phyloP scores from a whole-genome alignment of 2,797 vertebrate genomes.

The Mormyrops boulengeri region DNA sequence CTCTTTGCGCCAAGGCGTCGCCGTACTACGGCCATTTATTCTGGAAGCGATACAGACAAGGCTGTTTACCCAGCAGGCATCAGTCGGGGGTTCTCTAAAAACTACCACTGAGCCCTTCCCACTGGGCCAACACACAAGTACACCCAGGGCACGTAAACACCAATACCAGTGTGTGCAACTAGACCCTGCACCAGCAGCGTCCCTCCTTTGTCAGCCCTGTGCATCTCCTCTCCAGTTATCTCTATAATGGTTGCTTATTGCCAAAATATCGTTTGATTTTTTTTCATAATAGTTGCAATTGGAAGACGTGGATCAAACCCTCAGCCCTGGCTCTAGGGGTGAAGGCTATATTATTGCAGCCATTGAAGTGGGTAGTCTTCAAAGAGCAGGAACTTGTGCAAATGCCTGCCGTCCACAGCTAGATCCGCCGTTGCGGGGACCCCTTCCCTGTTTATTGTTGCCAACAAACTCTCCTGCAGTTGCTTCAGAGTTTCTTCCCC shows the following conservation, averaged over 20 bases:
- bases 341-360: constrained; percentile 43
- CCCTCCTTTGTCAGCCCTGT: not conserved
- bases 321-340: constrained; percentile 39
- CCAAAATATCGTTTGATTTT: constrained; percentile 37
- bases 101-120: constrained; percentile 47
- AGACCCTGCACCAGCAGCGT: constrained; percentile 19
- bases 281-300: constrained; percentile 41
- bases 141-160: constrained; percentile 37
- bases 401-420: not conserved
- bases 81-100: constrained; percentile 62
- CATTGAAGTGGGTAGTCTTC: constrained; percentile 42
- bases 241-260: constrained; percentile 37
- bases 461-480: not conserved
- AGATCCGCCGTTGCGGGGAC: not conserved
- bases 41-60: constrained; percentile 76
- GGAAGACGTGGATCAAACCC: constrained; percentile 65
- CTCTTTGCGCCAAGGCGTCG: constrained; percentile 69
- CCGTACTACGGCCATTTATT: constrained; percentile 78
- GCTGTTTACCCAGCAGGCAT: constrained; percentile 72
- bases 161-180: constrained; percentile 34
- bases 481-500: not conserved
- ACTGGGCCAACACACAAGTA: constrained; percentile 39
- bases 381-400: not conserved
- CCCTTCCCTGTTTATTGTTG: not conserved
- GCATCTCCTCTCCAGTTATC: not conserved